Evolutionary conservation across 2,113 vertebrate genomes (phyloP), one percentile per base, ranked within the genome.

Genomic region (Ptilonorhynchus violaceus): DNA sequence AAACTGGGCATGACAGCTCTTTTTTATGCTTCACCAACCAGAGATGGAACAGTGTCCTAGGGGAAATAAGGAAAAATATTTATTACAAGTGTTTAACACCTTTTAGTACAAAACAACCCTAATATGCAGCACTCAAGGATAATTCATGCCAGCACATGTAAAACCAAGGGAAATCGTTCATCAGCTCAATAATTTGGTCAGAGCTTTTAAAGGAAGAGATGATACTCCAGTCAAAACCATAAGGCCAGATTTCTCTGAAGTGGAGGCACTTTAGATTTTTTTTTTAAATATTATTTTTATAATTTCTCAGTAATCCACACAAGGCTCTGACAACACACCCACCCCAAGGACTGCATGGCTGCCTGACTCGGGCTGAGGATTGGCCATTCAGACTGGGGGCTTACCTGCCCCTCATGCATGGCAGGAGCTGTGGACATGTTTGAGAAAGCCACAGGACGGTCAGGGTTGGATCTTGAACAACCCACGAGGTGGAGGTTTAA

Each of bases 11-110:
- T 97, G 96, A 96, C 97, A 95, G 97, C 96, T 97, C 97, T 97
- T 97, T 97, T 97, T 97, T 97, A 97, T 97, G 97, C 97, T 97
- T 97, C 97, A 97, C 97, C 97, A 97, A 96, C 95, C 96, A 97
- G 97, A 96, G 97, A 97, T 97, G 92, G 97, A 97, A 94, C 95
- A 82, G 91, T 78, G 90, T 97, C 97, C 97, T 97, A 85, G 67
- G 97, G 96, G 97, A 97, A 97, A 97, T 97, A 97, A 97, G 95
- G 97, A 97, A 97, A 97, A 97, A 97, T 97, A 97, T 97, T 97
- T 97, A 97, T 97, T 97, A 97, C 97, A 97, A 97, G 97, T 97
- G 97, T 97, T 97, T 97, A 97, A 97, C 97, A 97, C 97, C 97
- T 97, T 97, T 97, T 97, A 97, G 96, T 97, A 97, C 97, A 97